Conservation (phyloP, 2,888 invertebrate genomes). For the Pecten maximus region DNA sequence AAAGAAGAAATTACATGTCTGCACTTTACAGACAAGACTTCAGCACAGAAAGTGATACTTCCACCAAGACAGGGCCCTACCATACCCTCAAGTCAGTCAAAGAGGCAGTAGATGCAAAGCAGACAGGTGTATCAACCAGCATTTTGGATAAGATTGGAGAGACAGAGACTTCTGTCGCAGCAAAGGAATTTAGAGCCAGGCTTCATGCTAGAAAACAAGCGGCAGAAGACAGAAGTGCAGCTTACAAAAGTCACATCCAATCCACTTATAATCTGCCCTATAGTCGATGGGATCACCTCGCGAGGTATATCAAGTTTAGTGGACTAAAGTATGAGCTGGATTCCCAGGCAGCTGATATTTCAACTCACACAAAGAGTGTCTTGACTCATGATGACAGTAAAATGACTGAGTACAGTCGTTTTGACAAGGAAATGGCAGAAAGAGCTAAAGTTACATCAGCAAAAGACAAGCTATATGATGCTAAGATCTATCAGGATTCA, state of each 20-base stretch:
- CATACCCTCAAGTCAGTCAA: background rate
- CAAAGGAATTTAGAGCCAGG: background rate
- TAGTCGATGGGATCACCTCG: background rate
- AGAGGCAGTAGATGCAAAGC: constrained; percentile 14
- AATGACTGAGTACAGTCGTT: background rate
- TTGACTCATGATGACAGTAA: background rate
- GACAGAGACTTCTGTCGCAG: background rate
- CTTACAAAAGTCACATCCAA: background rate
- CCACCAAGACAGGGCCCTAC: background rate
- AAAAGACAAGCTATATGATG: background rate
- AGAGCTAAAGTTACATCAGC: background rate
- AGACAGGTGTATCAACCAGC: background rate
- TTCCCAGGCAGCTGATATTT: background rate
- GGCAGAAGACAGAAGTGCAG: background rate
- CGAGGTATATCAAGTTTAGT: background rate
- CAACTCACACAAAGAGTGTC: background rate
- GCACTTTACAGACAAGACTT: background rate
- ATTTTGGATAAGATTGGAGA: background rate
- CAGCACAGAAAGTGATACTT: background rate
- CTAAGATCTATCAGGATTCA: background rate
- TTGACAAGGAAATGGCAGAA: background rate
- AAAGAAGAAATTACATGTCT: background rate
- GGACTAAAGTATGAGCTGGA: background rate
- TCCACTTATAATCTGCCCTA: background rate
- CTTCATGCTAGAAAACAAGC: constrained; percentile 2